Conservation (phyloP, 2,888 invertebrate genomes). For the Drosophila picticornis region DNA sequence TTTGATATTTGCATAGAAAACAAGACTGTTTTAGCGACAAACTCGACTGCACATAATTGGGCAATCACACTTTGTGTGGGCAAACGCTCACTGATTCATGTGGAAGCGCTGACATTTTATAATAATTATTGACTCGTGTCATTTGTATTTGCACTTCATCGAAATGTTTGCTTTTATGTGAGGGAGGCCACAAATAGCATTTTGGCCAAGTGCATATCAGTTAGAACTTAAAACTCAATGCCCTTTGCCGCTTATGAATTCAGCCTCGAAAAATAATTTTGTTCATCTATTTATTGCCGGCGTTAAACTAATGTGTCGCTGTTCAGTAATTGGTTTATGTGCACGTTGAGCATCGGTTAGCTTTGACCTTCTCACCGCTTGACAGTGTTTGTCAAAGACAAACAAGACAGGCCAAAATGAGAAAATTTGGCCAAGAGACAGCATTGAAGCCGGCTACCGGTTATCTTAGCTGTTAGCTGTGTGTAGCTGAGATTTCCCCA, state of each 20-base stretch:
- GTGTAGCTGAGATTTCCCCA: neutral
- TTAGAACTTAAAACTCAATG: neutral
- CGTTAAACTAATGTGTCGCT: slow-evolving; percentile 40
- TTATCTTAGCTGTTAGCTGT: slow-evolving; percentile 11
- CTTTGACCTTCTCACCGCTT: slow-evolving; percentile 59
- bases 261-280: slow-evolving; percentile 37
- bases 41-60: slow-evolving; percentile 7
- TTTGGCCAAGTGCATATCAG: neutral
- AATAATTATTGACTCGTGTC: slow-evolving; percentile 16
- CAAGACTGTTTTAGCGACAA: slow-evolving; percentile 4
- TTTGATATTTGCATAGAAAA: slow-evolving; percentile 13
- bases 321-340: slow-evolving; percentile 72
- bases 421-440: slow-evolving; percentile 52
- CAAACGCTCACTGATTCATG: slow-evolving; percentile 8
- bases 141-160: slow-evolving; percentile 27
- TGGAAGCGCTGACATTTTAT: slow-evolving; percentile 29
- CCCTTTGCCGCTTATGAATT: slow-evolving; percentile 1
- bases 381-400: slow-evolving; percentile 53
- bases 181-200: slow-evolving; percentile 21
- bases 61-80: neutral
- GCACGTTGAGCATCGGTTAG: slow-evolving; percentile 43
- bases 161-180: slow-evolving; percentile 17
- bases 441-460: slow-evolving; percentile 41
- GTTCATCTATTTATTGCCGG: slow-evolving; percentile 26
- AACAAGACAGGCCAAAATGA: slow-evolving; percentile 37